These are phyloP conservation scores for Entelurus aequoreus DNA, from an alignment of 2,113 vertebrate genomes.

Conservation along the genomic window DNA sequence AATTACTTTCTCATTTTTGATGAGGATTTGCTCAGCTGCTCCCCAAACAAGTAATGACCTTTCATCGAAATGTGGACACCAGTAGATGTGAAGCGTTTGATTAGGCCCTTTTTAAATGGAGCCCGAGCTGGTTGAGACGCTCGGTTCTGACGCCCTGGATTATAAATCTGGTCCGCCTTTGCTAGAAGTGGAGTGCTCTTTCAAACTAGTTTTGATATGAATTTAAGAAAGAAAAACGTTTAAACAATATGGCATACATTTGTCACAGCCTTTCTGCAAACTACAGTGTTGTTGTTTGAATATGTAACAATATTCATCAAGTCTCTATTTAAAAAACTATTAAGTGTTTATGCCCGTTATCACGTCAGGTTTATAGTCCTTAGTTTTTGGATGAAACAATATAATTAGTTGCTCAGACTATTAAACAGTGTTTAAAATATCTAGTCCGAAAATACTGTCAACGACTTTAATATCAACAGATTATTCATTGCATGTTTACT, in stretches of 20 bases:
- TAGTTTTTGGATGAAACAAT: no score
- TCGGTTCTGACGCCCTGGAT: slow-evolving; percentile 53
- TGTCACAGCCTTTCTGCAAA: slow-evolving; percentile 27
- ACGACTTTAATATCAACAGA: slow-evolving; percentile 44
- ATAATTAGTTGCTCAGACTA: slow-evolving; percentile 63
- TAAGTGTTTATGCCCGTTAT: background rate
- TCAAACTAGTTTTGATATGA: slow-evolving; percentile 58
- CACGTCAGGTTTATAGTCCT: slow-evolving; percentile 25
- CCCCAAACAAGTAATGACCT: slow-evolving; percentile 68
- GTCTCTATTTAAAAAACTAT: slow-evolving; percentile 40
- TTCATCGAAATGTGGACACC: slow-evolving; percentile 66
- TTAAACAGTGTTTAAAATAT: slow-evolving; percentile 41
- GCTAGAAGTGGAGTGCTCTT: slow-evolving; percentile 56
- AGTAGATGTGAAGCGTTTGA: slow-evolving; percentile 64
- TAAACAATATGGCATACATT: slow-evolving; percentile 7
- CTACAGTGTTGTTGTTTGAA: slow-evolving; percentile 23
- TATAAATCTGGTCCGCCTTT: slow-evolving; percentile 55
- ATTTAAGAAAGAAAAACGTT: slow-evolving; percentile 31
- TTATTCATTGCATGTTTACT: slow-evolving; percentile 30
- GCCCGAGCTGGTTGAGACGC: slow-evolving; percentile 46
- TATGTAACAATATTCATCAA: slow-evolving; percentile 9
- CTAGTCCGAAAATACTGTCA: slow-evolving; percentile 44
- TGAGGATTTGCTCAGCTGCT: slow-evolving; percentile 57
- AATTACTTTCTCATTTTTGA: slow-evolving; percentile 65
- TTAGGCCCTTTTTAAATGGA: slow-evolving; percentile 55